Evolutionary conservation across 2,888 invertebrate species (phyloP), one percentile per base, ranked within the genome.

Genomic region (Parochlus steinenii): DNA sequence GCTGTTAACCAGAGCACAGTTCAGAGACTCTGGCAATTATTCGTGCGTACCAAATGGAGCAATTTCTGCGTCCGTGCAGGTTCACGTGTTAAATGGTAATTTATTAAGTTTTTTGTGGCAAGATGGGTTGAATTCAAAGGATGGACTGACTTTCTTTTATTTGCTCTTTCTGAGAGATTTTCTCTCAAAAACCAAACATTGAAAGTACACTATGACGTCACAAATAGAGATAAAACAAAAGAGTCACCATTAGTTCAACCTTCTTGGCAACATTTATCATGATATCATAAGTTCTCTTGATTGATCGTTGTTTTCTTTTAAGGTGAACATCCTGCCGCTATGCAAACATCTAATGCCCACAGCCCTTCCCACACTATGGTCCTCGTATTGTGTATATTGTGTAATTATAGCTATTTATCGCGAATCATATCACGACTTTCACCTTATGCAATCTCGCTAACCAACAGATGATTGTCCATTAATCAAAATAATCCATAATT

Each of bases 1-100:
- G 44, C 71, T 86, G 59, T 75, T 89, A 45, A 85, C 85, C 19
- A 80, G 85, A 50, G 87, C 87, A 23, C 72, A 80, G 29, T 67
- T 83, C 44, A 69, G 74, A 8, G 85, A 86, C 64, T 83, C 83
- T 33, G 86, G 87, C 47, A 86, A 86, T 63, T 89, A 87, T 57
- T 86, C 86, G 23, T 87, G 87, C 58, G 77, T 81, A 48, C 87
- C 87, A 40, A 74, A 76, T 54, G 79, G 80, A 48, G 81, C 82
- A 31, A 76, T 81, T 50, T 77, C 83, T 2, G 80, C 79, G 30
- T 79, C 76, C 28, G 80, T 82, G 32, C 73, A 76, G 42, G 83
- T 86, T 37, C 85, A 85, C 54, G 85, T 85, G 33, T 68, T 85
- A 38, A 82, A 82, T 53, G 85, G 85, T 85, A 54, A 66, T 65